These are phyloP conservation scores for Turritopsis dohrnii DNA, from an alignment of 30 jellyfish, hydroid and myxozoan genomes.

Conservation along the genomic window DNA sequence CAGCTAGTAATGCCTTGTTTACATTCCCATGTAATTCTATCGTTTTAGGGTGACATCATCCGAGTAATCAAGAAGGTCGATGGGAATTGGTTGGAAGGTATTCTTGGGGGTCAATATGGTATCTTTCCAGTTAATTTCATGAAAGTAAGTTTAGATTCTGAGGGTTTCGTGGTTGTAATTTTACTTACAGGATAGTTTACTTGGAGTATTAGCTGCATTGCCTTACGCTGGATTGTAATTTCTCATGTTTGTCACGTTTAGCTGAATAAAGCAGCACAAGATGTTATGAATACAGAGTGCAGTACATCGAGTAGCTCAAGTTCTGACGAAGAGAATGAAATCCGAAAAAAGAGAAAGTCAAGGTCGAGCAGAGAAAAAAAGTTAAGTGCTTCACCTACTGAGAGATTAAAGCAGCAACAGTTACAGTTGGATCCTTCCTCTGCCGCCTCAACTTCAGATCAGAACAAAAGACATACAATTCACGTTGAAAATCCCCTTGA, in stretches of 20 bases:
- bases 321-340: slow-evolving; percentile 35
- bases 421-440: slow-evolving; percentile 5
- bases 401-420: slow-evolving; percentile 21
- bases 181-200: too few relatives aligned
- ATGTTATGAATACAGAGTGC: slow-evolving; percentile 8
- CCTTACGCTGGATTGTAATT: background rate
- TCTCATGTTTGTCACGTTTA: background rate
- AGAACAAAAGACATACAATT: slow-evolving; percentile 64
- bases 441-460: slow-evolving; percentile 9
- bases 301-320: slow-evolving; percentile 15
- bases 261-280: slow-evolving; percentile 37
- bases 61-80: slow-evolving; percentile 71
- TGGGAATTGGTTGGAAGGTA: slow-evolving; percentile 88
- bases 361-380: background rate
- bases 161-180: background rate
- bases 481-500: slow-evolving; percentile 82
- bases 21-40: background rate
- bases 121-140: slow-evolving; percentile 77
- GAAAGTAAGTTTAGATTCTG: slow-evolving; percentile 42
- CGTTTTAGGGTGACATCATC: slow-evolving; percentile 74
- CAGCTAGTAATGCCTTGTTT: background rate
- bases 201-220: background rate
- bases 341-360: slow-evolving; percentile 1
- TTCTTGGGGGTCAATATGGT: slow-evolving; percentile 78
- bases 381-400: slow-evolving; percentile 2